A percentile compares a stretch with the other conserved stretches of the same genome.
These are phyloP conservation scores for Salvator merianae DNA, from an alignment of 2,113 vertebrate genomes.

Conservation along the genomic window DNA sequence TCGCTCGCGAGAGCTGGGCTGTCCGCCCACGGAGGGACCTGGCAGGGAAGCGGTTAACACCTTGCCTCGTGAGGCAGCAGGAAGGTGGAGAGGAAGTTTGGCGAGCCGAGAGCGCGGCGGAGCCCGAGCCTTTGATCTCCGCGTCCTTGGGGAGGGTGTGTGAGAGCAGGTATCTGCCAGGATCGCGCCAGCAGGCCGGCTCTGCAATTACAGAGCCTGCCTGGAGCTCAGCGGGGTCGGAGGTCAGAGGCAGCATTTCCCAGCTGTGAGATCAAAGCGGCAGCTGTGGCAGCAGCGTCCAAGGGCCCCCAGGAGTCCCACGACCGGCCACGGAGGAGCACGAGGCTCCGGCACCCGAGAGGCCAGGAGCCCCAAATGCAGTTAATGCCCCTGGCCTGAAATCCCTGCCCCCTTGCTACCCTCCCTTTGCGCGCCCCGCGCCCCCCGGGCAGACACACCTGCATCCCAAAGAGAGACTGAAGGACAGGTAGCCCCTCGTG, in stretches of 20 bases:
- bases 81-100: slow-evolving; percentile 23
- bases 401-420: no score
- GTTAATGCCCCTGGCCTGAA: background rate
- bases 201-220: slow-evolving; percentile 24
- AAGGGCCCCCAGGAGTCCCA: background rate
- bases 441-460: no score
- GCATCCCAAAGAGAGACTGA: no score
- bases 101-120: slow-evolving; percentile 34
- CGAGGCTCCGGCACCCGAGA: background rate
- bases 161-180: slow-evolving; percentile 66
- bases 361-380: background rate
- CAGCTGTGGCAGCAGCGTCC: background rate
- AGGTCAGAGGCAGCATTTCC: slow-evolving; percentile 45
- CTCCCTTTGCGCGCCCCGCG: background rate
- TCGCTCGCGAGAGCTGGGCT: no score
- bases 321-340: no score
- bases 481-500: no score
- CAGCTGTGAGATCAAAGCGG: background rate
- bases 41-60: slow-evolving; percentile 67
- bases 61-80: slow-evolving; percentile 33
- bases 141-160: slow-evolving; percentile 43
- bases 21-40: background rate
- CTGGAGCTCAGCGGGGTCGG: slow-evolving; percentile 47
- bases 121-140: slow-evolving; percentile 70
- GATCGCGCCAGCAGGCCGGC: slow-evolving; percentile 32